phyloP scores from a whole-genome alignment of 2,888 invertebrate genomes.

The Didymodactylos carnosus region DNA sequence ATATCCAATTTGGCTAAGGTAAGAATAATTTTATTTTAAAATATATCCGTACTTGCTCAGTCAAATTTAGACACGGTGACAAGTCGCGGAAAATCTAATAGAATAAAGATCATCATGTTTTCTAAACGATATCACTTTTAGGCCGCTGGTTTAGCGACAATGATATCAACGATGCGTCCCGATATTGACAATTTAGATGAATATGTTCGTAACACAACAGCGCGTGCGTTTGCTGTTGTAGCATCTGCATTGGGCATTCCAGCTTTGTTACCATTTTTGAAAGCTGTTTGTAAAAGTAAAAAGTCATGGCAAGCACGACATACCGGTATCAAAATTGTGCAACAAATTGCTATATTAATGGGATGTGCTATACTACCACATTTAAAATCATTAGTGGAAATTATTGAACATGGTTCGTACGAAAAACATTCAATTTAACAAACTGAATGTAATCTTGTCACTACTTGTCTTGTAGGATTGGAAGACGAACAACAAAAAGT shows the following conservation, averaged over 20 bases:
- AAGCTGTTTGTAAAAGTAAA: conserved; percentile 94
- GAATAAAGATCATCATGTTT: no score
- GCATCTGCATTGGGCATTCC: conserved; percentile 96
- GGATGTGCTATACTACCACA: conserved; percentile 97
- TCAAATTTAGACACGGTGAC: no score
- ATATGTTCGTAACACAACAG: conserved; percentile 96
- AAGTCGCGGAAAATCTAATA: no score
- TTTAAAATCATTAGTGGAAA: conserved; percentile 87
- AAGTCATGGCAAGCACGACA: conserved; percentile 97
- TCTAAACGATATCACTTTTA: no score
- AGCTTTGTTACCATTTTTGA: conserved; percentile 82
- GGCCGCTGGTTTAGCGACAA: conserved; percentile 93
- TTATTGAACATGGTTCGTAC: conserved; percentile 64
- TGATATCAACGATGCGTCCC: conserved; percentile 99
- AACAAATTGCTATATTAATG: conserved; percentile 98
- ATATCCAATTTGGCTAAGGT: conserved; percentile 97
- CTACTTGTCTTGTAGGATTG: conserved; percentile 39
- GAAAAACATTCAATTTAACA: conserved; percentile 41
- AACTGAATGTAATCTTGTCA: no score
- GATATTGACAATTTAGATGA: conserved; percentile 99
- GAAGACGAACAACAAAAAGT: conserved; percentile 98
- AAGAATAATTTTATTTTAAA: no score
- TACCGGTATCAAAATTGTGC: conserved; percentile 97
- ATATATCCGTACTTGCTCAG: no score
- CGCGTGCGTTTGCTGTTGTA: conserved; percentile 97